These are phyloP conservation scores for Spilogale gracilis DNA, from an alignment of 2,113 vertebrate genomes.

Conservation along the genomic window DNA sequence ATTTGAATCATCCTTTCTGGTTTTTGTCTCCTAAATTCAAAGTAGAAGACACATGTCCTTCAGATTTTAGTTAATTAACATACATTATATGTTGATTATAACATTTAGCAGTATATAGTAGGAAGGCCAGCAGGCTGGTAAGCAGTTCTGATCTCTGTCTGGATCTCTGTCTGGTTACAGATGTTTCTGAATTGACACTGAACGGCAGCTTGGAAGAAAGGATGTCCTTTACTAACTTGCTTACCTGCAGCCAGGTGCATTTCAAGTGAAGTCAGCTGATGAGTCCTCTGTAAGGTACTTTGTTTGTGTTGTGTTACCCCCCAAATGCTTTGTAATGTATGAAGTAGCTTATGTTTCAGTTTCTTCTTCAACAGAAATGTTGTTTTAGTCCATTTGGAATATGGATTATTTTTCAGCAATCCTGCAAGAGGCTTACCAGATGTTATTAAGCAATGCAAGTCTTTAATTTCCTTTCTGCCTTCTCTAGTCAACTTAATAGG, in stretches of 20 bases:
- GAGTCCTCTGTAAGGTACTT: conserved; percentile 64
- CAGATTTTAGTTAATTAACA: no score
- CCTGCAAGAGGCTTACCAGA: not conserved
- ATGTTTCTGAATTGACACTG: conserved; percentile 87
- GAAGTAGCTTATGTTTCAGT: not conserved
- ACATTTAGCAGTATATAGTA: not conserved
- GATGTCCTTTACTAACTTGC: conserved; percentile 86
- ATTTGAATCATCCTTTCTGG: not conserved
- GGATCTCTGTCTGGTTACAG: conserved; percentile 83
- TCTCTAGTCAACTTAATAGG: not conserved
- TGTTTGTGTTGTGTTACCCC: not conserved
- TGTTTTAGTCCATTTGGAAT: not conserved
- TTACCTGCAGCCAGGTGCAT: conserved; percentile 88
- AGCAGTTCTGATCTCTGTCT: not conserved
- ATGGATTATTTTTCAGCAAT: not conserved
- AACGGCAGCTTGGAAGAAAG: conserved; percentile 88
- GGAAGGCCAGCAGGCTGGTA: not conserved
- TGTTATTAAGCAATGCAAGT: not conserved
- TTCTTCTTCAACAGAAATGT: not conserved
- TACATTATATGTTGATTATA: no score
- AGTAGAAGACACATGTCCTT: not conserved
- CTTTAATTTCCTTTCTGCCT: conserved; percentile 45
- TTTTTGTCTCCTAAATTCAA: not conserved
- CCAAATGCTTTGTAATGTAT: not conserved
- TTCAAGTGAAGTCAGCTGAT: conserved; percentile 81